Evolutionary conservation across 2,797 vertebrate genomes (phyloP).

Genomic region (Danio choprae): DNA sequence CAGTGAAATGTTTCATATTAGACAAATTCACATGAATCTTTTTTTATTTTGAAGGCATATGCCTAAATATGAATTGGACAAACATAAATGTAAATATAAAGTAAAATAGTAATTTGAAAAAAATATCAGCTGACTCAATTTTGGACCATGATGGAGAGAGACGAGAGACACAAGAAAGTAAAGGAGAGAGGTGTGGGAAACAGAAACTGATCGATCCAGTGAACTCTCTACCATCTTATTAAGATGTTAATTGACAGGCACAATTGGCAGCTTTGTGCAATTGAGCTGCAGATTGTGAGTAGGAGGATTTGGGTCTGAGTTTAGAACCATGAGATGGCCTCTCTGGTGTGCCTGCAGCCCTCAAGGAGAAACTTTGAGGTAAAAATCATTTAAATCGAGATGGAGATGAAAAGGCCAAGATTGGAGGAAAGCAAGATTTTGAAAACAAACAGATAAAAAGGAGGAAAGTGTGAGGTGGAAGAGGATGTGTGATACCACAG

Average conservation of each 20-base stretch:
- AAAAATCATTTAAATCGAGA: constrained; percentile 26
- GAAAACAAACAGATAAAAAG: constrained; percentile 29
- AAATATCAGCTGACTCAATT: constrained; percentile 53
- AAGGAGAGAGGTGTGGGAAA: constrained; percentile 37
- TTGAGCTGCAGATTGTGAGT: constrained; percentile 36
- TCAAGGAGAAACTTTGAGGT: constrained; percentile 13
- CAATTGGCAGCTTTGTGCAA: constrained; percentile 46
- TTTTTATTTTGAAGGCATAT: constrained; percentile 4
- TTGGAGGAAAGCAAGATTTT: background rate
- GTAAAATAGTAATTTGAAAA: background rate
- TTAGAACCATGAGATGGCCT: constrained; percentile 55
- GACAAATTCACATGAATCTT: background rate
- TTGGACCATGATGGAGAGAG: constrained; percentile 59
- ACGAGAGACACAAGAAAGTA: constrained; percentile 56
- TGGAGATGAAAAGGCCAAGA: constrained; percentile 17
- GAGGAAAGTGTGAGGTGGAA: constrained; percentile 12
- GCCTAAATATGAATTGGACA: background rate
- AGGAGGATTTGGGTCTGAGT: constrained; percentile 39
- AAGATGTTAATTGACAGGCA: constrained; percentile 48
- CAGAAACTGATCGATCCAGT: constrained; percentile 46
- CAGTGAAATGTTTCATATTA: background rate
- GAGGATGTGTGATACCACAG: background rate
- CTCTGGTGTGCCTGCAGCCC: constrained; percentile 3
- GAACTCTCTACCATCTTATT: constrained; percentile 51
- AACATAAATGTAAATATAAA: background rate